Base-by-base conservation (phyloP, 2,797 vertebrate genomes). In the Clarias laeviceps region DNA sequence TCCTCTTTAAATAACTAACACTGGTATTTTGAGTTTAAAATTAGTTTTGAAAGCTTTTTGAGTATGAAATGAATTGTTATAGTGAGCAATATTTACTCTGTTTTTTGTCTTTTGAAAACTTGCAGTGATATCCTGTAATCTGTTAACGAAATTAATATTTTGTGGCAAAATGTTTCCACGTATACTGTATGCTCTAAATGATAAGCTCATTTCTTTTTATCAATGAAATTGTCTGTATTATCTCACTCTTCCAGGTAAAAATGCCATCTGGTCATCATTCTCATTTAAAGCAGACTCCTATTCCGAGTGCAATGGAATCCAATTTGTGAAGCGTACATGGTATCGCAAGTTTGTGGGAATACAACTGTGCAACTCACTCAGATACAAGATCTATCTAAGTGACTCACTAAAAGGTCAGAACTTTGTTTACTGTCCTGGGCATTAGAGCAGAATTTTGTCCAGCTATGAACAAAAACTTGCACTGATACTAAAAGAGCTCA, bases 341-440 rank as follows among this genome's bases (percentile, higher is more conserved):
- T 99, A 99, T 91, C 96, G 99, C 87, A 99, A 99, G 90, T 99
- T 99, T 89, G 98, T 99, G 45, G 98, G 98, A 18, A 98, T 99
- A 89, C 97, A 99, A 91, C 94, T 99, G 57, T 99, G 98, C 92
- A 99, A 99, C 93, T 99, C 98, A 1, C 94, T 99, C 88, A 96
- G 98, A 96, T 99, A 99, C 92, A 98, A 99, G 93, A 99, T 99
- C 94, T 99, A 99, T 90, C 94, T 99, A 92, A 99, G 98, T 11
- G 97, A 99, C 90, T 95, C 97, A 22, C 98, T 99, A 80, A 96
- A 93, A 93, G 98, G 98, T 99, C 95, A 91, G 93, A 72, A 37
- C 29, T 17, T 66, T 61, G 27, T 83, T 57, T 29, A 50, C 59
- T 85, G 29, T 24, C 22, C 6, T 70, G 32, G 22, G 20, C 1